Evolutionary conservation across 92 coral and sea anemone genomes (phyloP), one percentile per base, ranked within the genome.

Genomic region (Parazoanthus darwini): DNA sequence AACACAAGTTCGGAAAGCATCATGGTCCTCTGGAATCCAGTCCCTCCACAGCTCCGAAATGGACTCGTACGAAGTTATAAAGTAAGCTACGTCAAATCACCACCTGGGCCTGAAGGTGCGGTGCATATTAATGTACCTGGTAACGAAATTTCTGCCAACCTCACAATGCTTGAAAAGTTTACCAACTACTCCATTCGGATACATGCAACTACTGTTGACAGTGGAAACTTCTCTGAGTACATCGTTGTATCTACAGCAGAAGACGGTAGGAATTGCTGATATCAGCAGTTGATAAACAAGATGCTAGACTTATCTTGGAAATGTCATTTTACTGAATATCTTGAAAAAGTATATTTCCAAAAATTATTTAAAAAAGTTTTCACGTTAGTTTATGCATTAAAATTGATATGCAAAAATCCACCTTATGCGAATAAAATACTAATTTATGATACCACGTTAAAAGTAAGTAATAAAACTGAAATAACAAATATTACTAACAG

Each of bases 151-250:
- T 10, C 65, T 46, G 43, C n/a, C 22, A 79, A 48, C 63, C 82
- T 79, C 6, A 79, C 67, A 0, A 50, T 67, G 25, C 82, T 79
- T 29, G 13, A 79, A 1, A 79, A 50, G 7, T 79, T 79, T 38
- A 79, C 82, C 13, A 79, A 79, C 18, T 79, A 79, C 63, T 79
- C 66, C 66, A 79, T 79, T 79, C 82, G 63, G 42, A 79, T 79
- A 79, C 5, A 39, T 26, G 82, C 82, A 23, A 25, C 50, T 44
- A 79, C 82, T 44, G 63, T 79, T 79, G 82, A 14, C 35, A 9
- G 66, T 79, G 82, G 82, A 18, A 79, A 79, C 82, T 79, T 79
- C 37, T 79, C 82, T 25, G 63, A 23, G 59, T 35, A 25, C 38
- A 79, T 79, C 63, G 23, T 79, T 20, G 82, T 79, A 39, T 79